A percentile compares a stretch with the other conserved stretches of the same genome.
These are phyloP conservation scores for Aspiorhynchus laticeps DNA, from an alignment of 2,113 vertebrate genomes.

Conservation along the genomic window DNA sequence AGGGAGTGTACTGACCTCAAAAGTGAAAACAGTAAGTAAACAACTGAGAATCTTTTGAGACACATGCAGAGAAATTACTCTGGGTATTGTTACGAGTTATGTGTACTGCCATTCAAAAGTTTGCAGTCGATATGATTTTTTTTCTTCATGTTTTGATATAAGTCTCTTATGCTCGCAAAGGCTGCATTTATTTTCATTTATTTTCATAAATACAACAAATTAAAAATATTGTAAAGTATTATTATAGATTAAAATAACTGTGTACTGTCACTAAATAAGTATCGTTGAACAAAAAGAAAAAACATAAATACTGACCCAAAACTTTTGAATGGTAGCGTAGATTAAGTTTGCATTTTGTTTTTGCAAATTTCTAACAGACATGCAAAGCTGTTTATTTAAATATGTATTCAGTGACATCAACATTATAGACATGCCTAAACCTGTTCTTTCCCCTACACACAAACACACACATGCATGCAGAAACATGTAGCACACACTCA, in stretches of 20 bases:
- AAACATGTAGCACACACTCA: neutral
- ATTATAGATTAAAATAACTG: neutral
- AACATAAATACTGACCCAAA: neutral
- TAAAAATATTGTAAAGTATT: neutral
- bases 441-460: constrained; percentile 14
- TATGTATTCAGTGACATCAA: neutral
- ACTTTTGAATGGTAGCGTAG: neutral
- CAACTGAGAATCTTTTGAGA: neutral
- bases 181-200: neutral
- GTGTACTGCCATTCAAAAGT: neutral
- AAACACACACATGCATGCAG: neutral
- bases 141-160: neutral
- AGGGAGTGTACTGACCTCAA: neutral
- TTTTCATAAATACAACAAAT: neutral
- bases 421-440: constrained; percentile 23
- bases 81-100: neutral
- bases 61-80: neutral
- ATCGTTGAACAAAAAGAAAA: neutral
- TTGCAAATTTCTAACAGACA: constrained; percentile 24
- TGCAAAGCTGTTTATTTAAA: constrained; percentile 26
- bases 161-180: neutral
- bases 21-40: neutral
- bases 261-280: neutral
- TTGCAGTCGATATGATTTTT: no score
- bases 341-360: neutral